Base-by-base conservation (phyloP, 1,140 invertebrate genomes). In the Diachasmimorpha longicaudata region DNA sequence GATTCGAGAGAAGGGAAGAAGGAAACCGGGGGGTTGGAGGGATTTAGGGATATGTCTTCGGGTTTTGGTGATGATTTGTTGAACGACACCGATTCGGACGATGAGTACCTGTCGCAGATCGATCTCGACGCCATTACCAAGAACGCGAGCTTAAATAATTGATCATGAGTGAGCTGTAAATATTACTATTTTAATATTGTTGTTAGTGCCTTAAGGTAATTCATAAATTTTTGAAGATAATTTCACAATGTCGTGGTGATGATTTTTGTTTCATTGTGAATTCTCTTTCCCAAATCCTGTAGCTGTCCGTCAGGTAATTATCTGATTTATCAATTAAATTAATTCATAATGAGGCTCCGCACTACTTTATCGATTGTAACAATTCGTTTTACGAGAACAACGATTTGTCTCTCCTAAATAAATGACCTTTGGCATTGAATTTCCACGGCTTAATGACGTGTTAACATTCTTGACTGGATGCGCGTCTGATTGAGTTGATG, bases 21-120 rank as follows among this genome's bases (percentile, higher is more conserved):
- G 10, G 66, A 68, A 16, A 13, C 13, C 31, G 14, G 25, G 13
- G 31, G 31, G 36, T 75, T 31, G 31, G 31, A 31, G 31, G 2
- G 31, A 6, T 31, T 2, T 31, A 6, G 31, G 31, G 31, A 31
- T 2, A 31, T 31, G 2, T 31, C 31, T 31, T 31, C 31, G 6
- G 31, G 31, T 3, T 31, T 75, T 16, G 72, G 37, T 9, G 72
- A 77, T 37, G 55, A 72, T 75, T 69, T 77, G 10, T 6, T 77
- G 13, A 39, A 72, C 8, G 66, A 74, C 23, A 74, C 52, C 55
- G 81, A 85, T 70, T 73, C 81, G 0, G 83, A 85, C 10, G 83
- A 85, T 23, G 83, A 86, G 77, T 74, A 84, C 11, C 74, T 86
- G 9, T 85, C 83, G 13, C 84, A 84, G 25, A 66, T 86, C 21